Conservation (phyloP, 2,113 vertebrate genomes). For the Sphaerodactylus townsendi region DNA sequence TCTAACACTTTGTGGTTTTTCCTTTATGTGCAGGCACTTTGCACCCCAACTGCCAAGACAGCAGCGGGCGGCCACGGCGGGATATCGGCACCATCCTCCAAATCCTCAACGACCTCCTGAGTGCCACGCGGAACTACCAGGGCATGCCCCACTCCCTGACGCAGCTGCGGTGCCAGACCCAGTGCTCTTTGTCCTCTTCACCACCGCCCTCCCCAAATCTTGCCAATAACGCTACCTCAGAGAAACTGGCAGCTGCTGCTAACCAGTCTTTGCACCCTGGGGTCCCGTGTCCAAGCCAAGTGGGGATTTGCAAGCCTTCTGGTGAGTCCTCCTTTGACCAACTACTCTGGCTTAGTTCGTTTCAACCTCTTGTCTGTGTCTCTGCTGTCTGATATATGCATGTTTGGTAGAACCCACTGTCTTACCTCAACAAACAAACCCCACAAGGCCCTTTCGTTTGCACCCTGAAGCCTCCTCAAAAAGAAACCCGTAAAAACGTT, state of each 20-base stretch:
- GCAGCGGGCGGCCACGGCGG: slow-evolving; percentile 90
- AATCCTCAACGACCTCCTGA: slow-evolving; percentile 97
- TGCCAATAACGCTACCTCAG: slow-evolving; percentile 90
- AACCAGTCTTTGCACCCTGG: slow-evolving; percentile 67
- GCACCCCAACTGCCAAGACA: slow-evolving; percentile 98
- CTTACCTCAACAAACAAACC: too few species aligned
- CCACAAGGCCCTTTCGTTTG: too few species aligned
- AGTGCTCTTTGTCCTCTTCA: slow-evolving; percentile 81
- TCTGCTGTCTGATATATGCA: neutral
- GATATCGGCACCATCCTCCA: slow-evolving; percentile 98
- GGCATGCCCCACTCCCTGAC: slow-evolving; percentile 95
- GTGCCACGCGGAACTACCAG: slow-evolving; percentile 97
- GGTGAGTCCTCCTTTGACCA: slow-evolving; percentile 74
- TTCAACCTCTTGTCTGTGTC: neutral
- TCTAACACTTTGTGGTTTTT: neutral
- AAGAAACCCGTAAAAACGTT: too few species aligned
- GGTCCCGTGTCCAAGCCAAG: slow-evolving; percentile 91
- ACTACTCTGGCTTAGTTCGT: neutral
- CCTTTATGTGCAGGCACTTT: slow-evolving; percentile 83
- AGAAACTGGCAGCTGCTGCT: slow-evolving; percentile 52
- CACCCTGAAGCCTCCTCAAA: too few species aligned
- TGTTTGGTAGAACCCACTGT: neutral
- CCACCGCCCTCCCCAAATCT: slow-evolving; percentile 80
- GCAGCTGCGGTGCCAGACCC: slow-evolving; percentile 95
- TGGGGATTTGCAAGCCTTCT: slow-evolving; percentile 89